phyloP scores from a whole-genome alignment of 2,113 vertebrate genomes.

The Campylorhamphus procurvoides region DNA sequence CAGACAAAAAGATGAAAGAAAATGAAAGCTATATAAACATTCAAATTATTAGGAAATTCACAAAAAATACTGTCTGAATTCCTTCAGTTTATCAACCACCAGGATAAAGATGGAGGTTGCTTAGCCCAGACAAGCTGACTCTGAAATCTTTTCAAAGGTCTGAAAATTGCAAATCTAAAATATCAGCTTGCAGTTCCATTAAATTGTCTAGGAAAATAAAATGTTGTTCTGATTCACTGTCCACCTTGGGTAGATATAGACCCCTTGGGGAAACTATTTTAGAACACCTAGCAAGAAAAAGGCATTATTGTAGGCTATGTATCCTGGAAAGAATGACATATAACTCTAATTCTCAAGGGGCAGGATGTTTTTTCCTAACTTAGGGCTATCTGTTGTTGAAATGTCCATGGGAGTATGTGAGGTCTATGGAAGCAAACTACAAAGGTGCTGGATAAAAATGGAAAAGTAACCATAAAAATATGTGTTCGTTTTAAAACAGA shows the following conservation, averaged over 20 bases:
- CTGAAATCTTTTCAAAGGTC: conserved; percentile 5
- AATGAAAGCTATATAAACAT: not conserved
- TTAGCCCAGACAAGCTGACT: not conserved
- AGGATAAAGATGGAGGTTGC: not conserved
- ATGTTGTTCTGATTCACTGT: conserved; percentile 1
- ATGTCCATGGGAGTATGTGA: not conserved
- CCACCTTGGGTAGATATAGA: not conserved
- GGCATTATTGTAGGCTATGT: not conserved
- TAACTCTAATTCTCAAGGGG: not conserved
- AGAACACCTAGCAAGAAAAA: conserved; percentile 8
- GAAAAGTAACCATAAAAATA: not conserved
- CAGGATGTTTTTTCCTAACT: not conserved
- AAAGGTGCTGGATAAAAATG: not conserved
- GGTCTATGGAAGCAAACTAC: not conserved
- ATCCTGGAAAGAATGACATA: not conserved
- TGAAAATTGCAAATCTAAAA: conserved; percentile 11
- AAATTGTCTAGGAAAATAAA: not conserved
- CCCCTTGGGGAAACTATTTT: not conserved
- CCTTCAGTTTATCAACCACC: not conserved
- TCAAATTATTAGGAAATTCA: not conserved
- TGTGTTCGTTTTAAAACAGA: not conserved
- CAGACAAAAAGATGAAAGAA: not conserved
- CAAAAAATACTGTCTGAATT: not conserved
- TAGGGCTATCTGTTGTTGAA: not conserved
- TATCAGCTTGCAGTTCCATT: not conserved